phyloP scores from a whole-genome alignment of 2,113 vertebrate species.

The Phocoena sinus region DNA sequence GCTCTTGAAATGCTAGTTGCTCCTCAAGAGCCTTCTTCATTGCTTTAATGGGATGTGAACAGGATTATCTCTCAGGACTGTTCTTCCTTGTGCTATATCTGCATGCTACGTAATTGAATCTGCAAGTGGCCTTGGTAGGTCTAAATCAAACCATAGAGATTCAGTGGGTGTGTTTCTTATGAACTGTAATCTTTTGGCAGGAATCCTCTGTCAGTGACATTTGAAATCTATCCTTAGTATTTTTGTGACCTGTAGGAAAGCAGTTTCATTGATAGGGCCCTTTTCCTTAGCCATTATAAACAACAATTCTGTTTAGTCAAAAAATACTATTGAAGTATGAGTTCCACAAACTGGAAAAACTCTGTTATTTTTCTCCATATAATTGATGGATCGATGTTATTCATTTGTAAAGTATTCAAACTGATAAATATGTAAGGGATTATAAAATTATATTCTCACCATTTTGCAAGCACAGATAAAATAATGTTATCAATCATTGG shows the following conservation, averaged over 20 bases:
- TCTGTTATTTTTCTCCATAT: not conserved
- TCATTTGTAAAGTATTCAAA: not conserved
- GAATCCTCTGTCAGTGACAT: not conserved
- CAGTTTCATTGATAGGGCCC: not conserved
- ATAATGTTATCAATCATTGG: not conserved
- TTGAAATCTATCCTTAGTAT: not conserved
- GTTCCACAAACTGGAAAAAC: not conserved
- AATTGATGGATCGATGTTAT: not conserved
- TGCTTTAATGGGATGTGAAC: conserved; percentile 29
- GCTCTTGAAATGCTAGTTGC: conserved; percentile 26
- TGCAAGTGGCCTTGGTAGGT: not conserved
- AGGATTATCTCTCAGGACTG: not conserved
- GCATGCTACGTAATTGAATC: conserved; percentile 16
- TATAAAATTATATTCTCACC: not conserved
- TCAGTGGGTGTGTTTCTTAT: not conserved
- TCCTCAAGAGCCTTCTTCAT: conserved; percentile 34
- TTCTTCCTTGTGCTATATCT: not conserved
- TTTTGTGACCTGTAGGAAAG: not conserved
- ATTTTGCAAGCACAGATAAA: not conserved
- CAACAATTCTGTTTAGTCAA: not conserved
- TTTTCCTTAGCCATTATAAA: not conserved
- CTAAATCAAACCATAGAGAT: conserved; percentile 3
- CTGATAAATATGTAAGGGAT: not conserved
- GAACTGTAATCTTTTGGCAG: not conserved
- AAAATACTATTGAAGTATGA: not conserved